Evolutionary conservation across 2,113 vertebrate species (phyloP), one percentile per base, ranked within the genome.

Genomic region (Narcine bancroftii): DNA sequence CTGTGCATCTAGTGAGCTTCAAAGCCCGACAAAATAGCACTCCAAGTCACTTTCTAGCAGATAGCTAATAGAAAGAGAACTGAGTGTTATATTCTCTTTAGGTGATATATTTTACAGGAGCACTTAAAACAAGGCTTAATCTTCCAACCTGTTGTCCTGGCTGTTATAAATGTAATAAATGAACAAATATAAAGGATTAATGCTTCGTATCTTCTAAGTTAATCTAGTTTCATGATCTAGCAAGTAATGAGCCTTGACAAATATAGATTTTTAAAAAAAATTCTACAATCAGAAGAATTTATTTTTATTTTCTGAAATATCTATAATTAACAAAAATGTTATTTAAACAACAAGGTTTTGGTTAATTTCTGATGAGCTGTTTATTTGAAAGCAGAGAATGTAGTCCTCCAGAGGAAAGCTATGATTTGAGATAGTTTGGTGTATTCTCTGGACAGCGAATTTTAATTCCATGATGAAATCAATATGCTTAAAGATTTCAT

Each of bases 381-480:
- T 24, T 47, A 21, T 42, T 7, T 85, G 81, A 85, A 85, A 56
- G 81, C 81, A 85, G 15, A 19, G 33, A 19, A 17, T 24, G 65
- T 21, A 1, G 21, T 21, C 66, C 26, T 60, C 36, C 2, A 42
- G 36, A 7, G 56, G 83, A 60, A 66, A 42, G 21, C 63, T 66
- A 66, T 21, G 66, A 42, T 39, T 66, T 60, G 24, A 65, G 66
- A 7, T n/a, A 63, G 39, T 39, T 63, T 56, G n/a, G 53, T 29
- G 4, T 45, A 2, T 19, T 36, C 56, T 39, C 36, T 60, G 7
- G 33, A 36, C 60, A 39, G 29, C 13, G 24, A 1, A 66, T 39
- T 17, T 66, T 89, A 39, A 89, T 91, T 69, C 29, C 45, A 66
- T 66, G 87, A 69, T 39, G 45, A 91, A 63, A 91, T 89, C 56